Evolutionary conservation across 1,140 invertebrate genomes (phyloP).

Genomic region (Planococcus citri): DNA sequence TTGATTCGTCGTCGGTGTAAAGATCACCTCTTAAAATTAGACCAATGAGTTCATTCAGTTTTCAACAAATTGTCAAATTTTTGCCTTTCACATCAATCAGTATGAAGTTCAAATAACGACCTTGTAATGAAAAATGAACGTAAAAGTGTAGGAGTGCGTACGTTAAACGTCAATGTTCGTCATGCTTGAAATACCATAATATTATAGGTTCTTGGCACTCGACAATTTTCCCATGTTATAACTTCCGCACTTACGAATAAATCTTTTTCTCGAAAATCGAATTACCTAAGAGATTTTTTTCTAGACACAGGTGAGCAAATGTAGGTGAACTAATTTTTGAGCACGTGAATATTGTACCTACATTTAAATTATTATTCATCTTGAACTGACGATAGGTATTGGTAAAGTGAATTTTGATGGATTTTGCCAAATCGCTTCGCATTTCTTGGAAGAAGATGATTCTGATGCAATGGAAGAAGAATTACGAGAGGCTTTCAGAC

Average conservation of each 20-base stretch:
- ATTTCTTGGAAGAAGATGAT: slow-evolving; percentile 82
- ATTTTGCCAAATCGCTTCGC: slow-evolving; percentile 77
- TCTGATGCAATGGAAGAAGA: slow-evolving; percentile 88
- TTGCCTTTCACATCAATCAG: no score
- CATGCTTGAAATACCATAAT: background rate
- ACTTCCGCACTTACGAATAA: background rate
- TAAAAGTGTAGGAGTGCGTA: background rate
- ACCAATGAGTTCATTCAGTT: no score
- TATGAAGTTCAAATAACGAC: background rate
- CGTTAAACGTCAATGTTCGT: background rate
- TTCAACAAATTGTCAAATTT: no score
- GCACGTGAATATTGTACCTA: no score
- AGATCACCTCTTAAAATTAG: no score
- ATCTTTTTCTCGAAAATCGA: background rate
- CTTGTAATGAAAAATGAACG: background rate
- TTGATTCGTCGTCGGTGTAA: no score
- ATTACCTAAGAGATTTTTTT: background rate
- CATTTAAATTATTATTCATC: no score
- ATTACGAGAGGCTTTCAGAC: slow-evolving; percentile 83
- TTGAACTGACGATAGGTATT: slow-evolving; percentile 38
- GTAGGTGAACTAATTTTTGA: no score
- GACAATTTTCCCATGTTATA: background rate
- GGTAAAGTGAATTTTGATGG: slow-evolving; percentile 89
- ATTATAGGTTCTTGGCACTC: background rate
- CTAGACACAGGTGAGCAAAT: no score